Conservation (phyloP, 2,113 vertebrate genomes). For the Misgurnus mizolepis region DNA sequence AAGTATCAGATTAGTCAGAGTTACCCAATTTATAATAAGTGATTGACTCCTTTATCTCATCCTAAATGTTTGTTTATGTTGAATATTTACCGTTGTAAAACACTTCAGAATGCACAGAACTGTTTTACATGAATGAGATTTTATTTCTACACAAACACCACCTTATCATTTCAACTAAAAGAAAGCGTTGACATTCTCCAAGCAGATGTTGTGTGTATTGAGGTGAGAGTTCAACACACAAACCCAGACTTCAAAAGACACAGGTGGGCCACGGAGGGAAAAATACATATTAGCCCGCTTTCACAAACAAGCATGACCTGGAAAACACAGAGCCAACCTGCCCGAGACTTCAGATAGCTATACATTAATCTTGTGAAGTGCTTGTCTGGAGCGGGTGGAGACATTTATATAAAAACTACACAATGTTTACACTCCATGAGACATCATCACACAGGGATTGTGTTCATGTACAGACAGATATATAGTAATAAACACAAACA, state of each 20-base stretch:
- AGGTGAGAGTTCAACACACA: slow-evolving; percentile 8
- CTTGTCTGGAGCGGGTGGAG: slow-evolving; percentile 52
- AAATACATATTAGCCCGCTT: slow-evolving; percentile 68
- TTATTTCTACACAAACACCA: no score
- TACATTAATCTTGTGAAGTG: slow-evolving; percentile 72
- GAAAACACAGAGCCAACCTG: slow-evolving; percentile 65
- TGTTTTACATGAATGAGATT: no score
- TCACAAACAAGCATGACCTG: slow-evolving; percentile 71
- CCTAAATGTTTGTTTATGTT: no score
- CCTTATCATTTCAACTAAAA: no score
- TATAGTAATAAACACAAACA: neutral
- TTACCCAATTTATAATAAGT: no score
- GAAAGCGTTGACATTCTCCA: no score
- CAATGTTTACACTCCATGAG: neutral
- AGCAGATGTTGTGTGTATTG: neutral
- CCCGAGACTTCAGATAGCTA: slow-evolving; percentile 72
- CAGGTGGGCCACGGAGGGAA: slow-evolving; percentile 8
- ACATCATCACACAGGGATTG: slow-evolving; percentile 50
- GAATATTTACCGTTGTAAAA: no score
- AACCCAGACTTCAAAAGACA: slow-evolving; percentile 22
- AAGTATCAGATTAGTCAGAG: no score
- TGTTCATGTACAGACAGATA: slow-evolving; percentile 62
- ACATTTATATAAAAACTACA: neutral
- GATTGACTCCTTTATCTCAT: no score
- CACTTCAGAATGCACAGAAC: no score